These are phyloP conservation scores for Cotesia congregata DNA, from an alignment of 2,888 invertebrate species.

Conservation along the genomic window DNA sequence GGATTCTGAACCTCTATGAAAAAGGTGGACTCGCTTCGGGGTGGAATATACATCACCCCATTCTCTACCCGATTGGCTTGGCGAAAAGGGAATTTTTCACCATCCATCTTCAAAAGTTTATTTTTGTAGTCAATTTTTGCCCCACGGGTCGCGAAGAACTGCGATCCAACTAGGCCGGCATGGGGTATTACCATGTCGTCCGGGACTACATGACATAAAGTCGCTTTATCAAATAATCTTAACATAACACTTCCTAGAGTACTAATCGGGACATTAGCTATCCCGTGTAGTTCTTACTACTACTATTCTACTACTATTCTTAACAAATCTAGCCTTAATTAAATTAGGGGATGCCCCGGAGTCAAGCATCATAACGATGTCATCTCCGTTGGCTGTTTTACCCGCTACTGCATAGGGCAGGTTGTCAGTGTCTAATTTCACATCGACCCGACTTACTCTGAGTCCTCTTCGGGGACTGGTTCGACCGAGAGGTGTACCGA, in stretches of 20 bases:
- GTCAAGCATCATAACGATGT: neutral
- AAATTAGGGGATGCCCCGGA: conserved; percentile 12
- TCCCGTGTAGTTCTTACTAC: neutral
- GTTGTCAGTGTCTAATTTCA: neutral
- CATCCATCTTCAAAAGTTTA: neutral
- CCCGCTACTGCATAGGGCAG: neutral
- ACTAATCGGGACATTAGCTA: neutral
- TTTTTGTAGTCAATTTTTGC: neutral
- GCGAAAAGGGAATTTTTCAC: neutral
- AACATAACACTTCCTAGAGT: neutral
- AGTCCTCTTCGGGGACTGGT: neutral
- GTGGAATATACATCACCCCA: neutral
- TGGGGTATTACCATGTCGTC: conserved; percentile 1
- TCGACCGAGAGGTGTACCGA: too few species aligned
- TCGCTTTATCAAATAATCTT: neutral
- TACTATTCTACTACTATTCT: neutral
- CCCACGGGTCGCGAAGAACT: conserved; percentile 7
- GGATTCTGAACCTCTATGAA: neutral
- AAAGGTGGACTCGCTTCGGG: neutral
- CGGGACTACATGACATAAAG: neutral
- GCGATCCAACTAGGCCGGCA: conserved; percentile 33
- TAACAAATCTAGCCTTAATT: neutral
- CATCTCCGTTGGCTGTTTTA: neutral
- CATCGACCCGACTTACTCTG: neutral
- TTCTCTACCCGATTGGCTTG: neutral